These are phyloP conservation scores for Polydesmus complanatus DNA, from an alignment of 2,888 invertebrate genomes.

Conservation along the genomic window DNA sequence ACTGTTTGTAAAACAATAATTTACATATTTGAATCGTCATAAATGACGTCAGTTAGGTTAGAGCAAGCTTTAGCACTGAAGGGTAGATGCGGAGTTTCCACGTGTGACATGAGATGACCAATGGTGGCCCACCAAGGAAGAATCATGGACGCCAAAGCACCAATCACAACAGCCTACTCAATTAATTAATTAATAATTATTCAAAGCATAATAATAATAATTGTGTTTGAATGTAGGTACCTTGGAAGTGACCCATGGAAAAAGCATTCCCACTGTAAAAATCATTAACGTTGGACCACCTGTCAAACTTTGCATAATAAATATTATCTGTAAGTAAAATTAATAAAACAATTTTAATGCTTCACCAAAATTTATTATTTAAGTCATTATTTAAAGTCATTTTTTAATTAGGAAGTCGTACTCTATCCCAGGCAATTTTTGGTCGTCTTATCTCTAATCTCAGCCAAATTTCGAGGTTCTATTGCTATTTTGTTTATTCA, in stretches of 20 bases:
- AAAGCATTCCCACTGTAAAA: constrained; percentile 9
- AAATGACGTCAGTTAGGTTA: too few species aligned
- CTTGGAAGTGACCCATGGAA: constrained; percentile 12
- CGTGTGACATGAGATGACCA: not conserved
- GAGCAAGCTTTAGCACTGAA: not conserved
- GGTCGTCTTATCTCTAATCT: too few species aligned
- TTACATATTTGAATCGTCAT: too few species aligned
- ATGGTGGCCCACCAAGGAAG: not conserved
- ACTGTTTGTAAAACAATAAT: not conserved
- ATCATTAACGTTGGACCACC: constrained; percentile 5
- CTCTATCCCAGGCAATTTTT: too few species aligned
- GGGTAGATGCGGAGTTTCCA: not conserved
- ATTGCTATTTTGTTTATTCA: too few species aligned
- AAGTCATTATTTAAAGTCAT: too few species aligned
- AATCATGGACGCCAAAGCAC: not conserved
- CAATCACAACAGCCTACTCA: not conserved
- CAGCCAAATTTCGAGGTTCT: too few species aligned
- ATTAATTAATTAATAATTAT: not conserved
- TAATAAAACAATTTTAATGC: not conserved
- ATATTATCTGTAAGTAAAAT: constrained; percentile 8
- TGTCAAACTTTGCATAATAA: not conserved
- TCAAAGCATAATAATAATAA: not conserved
- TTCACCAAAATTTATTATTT: not conserved
- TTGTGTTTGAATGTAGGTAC: not conserved
- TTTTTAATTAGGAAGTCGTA: too few species aligned